Evolutionary conservation across 2,113 vertebrate genomes (phyloP), one percentile per base, ranked within the genome.

Genomic region (Anolis carolinensis): DNA sequence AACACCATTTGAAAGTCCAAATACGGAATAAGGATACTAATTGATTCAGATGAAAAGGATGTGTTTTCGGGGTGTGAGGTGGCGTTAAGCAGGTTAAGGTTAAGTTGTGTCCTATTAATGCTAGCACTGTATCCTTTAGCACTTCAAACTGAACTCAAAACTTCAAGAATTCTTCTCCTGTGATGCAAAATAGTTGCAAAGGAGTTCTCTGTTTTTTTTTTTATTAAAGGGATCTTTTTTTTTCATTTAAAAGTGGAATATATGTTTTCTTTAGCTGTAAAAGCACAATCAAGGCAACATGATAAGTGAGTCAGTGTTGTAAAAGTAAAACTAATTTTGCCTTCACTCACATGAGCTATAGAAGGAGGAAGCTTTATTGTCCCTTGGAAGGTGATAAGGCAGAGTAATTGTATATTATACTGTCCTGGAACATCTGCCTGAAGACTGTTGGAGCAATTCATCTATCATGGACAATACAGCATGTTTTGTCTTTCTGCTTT

Each of bases 351-450:
- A 97, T 98, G 98, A 98, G 97, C 98, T 98, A 98, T 98, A 97
- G 98, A 97, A 98, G 97, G 93, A 97, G 97, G 97, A 97, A 97
- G 97, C 97, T 98, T 98, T 98, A 98, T 98, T 98, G 98, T 98
- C 97, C 97, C 97, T 96, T 97, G 97, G 97, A 98, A 99, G 98
- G 97, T 98, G 98, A 98, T 99, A 98, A 99, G 98, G 98, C 97
- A 98, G 97, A 98, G 98, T 98, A 99, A 99, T 99, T 98, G 98
- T 97, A 97, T 98, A 98, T 98, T 98, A 98, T 98, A 97, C 97
- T 98, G 98, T 98, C 98, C 97, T 94, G 97, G 97, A 98, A 97
- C 97, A 98, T 99, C 98, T 98, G 98, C 97, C 98, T 97, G 97
- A 98, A 97, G 98, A 98, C 97, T 97, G 98, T 96, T 97, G 97